Evolutionary conservation across 2,888 invertebrate genomes (phyloP).

Genomic region (Pristionchus entomophagus): DNA sequence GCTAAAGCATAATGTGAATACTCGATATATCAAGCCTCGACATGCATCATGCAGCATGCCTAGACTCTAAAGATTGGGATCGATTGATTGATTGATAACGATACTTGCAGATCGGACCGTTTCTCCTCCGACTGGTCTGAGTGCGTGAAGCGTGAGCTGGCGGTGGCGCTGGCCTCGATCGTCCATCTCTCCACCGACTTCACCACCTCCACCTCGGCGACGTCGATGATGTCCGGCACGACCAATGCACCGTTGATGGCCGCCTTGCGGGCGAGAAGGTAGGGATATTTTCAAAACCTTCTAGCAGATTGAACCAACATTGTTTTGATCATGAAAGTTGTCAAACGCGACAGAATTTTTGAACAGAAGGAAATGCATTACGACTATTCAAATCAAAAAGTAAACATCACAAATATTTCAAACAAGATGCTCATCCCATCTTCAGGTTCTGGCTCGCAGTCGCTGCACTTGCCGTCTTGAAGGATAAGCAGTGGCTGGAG

Average conservation of each 20-base stretch:
- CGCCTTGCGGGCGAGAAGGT: slow-evolving; percentile 32
- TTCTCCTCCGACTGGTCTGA: slow-evolving; percentile 66
- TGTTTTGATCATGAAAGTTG: too few relatives aligned
- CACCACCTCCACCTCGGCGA: background rate
- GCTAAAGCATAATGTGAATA: too few relatives aligned
- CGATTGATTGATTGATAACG: background rate
- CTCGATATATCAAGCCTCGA: too few relatives aligned
- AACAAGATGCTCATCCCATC: too few relatives aligned
- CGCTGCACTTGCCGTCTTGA: slow-evolving; percentile 90
- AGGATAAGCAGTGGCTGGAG: slow-evolving; percentile 77
- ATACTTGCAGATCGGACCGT: slow-evolving; percentile 56
- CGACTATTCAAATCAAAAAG: too few relatives aligned
- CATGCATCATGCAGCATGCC: too few relatives aligned
- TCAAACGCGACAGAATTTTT: too few relatives aligned
- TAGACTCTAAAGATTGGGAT: too few relatives aligned
- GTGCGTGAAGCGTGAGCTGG: background rate
- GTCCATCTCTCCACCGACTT: slow-evolving; percentile 43
- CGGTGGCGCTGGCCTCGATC: slow-evolving; percentile 12
- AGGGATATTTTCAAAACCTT: background rate
- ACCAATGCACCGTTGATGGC: background rate
- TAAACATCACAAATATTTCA: too few relatives aligned
- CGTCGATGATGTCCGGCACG: background rate
- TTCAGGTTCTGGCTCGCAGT: slow-evolving; percentile 87
- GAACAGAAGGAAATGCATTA: too few relatives aligned
- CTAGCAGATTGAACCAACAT: too few relatives aligned